Percentiles rank a stretch among this genome's conserved stretches.
These are phyloP conservation scores for Nomada hirtipes DNA, from an alignment of 2,888 invertebrate species.

Conservation along the genomic window DNA sequence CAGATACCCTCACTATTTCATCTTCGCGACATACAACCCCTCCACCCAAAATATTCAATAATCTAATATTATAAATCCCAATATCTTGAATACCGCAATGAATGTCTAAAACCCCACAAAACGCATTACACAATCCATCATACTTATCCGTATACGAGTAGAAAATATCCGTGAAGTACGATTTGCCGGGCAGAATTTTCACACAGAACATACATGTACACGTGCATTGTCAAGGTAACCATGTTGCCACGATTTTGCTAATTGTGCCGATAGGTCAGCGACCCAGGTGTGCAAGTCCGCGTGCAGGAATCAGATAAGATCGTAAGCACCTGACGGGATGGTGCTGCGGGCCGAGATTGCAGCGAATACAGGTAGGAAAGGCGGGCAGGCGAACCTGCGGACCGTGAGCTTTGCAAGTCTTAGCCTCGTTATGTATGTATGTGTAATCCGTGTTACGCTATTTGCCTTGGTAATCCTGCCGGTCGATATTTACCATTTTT, in stretches of 20 bases:
- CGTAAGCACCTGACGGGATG: conserved; percentile 68
- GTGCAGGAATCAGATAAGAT: conserved; percentile 78
- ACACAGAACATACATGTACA: background rate
- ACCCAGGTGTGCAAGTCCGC: conserved; percentile 66
- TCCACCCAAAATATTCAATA: no score
- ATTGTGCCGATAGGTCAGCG: conserved; percentile 69
- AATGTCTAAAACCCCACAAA: no score
- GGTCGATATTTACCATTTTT: conserved; percentile 61
- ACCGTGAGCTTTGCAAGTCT: conserved; percentile 46
- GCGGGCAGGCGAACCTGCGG: conserved; percentile 50
- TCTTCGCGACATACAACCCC: no score
- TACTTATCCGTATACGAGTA: no score
- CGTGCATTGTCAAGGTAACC: conserved; percentile 36
- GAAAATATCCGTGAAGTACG: background rate
- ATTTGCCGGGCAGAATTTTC: background rate
- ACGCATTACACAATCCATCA: no score
- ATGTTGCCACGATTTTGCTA: conserved; percentile 49
- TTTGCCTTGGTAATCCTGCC: conserved; percentile 48
- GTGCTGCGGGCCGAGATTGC: conserved; percentile 69
- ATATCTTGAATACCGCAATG: no score
- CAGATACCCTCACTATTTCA: no score
- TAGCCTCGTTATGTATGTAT: conserved; percentile 55
- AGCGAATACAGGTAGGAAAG: conserved; percentile 61
- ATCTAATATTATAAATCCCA: no score
- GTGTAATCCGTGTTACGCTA: conserved; percentile 57